A percentile compares a stretch with the other conserved stretches of the same genome.
These are phyloP conservation scores for Microchrysa polita DNA, from an alignment of 2,888 invertebrate species.

Conservation along the genomic window DNA sequence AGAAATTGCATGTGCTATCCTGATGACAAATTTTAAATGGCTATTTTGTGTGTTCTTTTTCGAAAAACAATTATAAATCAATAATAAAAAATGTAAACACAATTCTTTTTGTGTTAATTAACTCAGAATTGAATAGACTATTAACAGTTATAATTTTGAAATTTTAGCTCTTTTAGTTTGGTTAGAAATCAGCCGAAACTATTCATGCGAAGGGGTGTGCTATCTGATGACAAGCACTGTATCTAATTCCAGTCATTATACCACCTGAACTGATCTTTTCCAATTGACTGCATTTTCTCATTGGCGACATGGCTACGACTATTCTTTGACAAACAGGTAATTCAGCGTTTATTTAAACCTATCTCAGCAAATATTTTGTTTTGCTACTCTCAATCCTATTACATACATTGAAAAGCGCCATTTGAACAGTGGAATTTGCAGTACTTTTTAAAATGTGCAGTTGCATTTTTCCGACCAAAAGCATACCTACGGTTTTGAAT, in stretches of 20 bases:
- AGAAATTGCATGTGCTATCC: too few relatives aligned
- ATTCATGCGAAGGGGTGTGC: too few relatives aligned
- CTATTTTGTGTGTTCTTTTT: too few relatives aligned
- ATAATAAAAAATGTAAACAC: too few relatives aligned
- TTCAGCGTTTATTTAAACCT: constrained; percentile 4
- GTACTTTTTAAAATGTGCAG: background rate
- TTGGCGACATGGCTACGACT: background rate
- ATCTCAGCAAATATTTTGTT: constrained; percentile 27
- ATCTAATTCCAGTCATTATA: background rate
- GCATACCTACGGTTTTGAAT: background rate
- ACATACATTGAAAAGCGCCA: constrained; percentile 6
- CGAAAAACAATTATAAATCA: too few relatives aligned
- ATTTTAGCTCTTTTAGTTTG: too few relatives aligned
- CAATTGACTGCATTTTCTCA: constrained; percentile 19
- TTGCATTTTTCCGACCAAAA: constrained; percentile 1
- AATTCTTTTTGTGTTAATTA: too few relatives aligned
- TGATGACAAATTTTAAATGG: too few relatives aligned
- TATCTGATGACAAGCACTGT: too few relatives aligned
- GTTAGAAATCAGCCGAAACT: too few relatives aligned
- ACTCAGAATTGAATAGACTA: too few relatives aligned
- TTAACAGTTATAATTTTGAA: too few relatives aligned
- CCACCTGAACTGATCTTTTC: constrained; percentile 16
- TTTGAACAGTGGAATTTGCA: constrained; percentile 24
- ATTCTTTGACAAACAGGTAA: background rate
- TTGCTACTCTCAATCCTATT: constrained; percentile 28